Conservation (phyloP, 2,888 invertebrate species). For the Megamerina dolium region DNA sequence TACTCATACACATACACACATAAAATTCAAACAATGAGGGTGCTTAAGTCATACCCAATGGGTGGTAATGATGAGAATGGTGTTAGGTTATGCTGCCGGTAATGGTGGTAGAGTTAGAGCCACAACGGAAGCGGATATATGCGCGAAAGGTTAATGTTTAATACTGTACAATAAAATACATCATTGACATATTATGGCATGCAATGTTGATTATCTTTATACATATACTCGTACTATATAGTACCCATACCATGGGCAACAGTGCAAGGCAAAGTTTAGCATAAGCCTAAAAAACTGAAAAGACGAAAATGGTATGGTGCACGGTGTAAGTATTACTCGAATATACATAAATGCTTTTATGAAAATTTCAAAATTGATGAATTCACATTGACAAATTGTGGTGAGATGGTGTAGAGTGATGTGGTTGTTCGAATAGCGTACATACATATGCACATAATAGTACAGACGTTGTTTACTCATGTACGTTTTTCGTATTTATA, state of each 20-base stretch:
- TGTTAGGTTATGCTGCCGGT: background rate
- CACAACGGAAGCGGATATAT: constrained; percentile 32
- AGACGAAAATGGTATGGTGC: no score
- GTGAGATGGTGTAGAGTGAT: no score
- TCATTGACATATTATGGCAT: background rate
- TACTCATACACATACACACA: constrained; percentile 1
- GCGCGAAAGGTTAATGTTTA: constrained; percentile 34
- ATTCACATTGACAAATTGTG: constrained; percentile 31
- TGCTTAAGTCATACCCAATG: background rate
- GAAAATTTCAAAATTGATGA: constrained; percentile 30
- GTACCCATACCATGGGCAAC: background rate
- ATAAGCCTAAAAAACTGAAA: no score
- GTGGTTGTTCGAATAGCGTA: no score
- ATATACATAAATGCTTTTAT: constrained; percentile 17
- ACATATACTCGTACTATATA: no score
- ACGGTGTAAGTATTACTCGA: background rate
- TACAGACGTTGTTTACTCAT: no score
- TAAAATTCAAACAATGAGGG: background rate
- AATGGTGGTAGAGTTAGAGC: constrained; percentile 12
- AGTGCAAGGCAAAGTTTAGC: background rate
- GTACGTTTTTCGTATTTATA: no score
- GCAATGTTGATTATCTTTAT: no score
- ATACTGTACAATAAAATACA: no score
- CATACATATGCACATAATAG: no score
- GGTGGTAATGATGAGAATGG: background rate